Percentiles rank a stretch among this genome's conserved stretches.
phyloP scores from a whole-genome alignment of 2,888 invertebrate species.

The Taenaris catops region DNA sequence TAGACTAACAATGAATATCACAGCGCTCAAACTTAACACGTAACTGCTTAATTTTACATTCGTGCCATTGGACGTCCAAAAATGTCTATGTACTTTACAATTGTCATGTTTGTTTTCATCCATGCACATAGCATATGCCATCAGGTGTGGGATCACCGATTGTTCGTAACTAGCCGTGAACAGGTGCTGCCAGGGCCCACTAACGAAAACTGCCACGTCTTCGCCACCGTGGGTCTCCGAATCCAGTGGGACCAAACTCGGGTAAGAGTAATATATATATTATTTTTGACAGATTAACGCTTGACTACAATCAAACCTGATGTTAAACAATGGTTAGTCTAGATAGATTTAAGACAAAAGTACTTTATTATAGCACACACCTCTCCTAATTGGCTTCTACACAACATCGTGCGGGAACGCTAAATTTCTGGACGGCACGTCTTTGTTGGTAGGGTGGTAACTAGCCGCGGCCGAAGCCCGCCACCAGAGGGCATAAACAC shows the following conservation, averaged over 20 bases:
- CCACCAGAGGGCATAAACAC: too few species aligned
- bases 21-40: constrained; percentile 34
- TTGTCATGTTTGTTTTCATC: constrained; percentile 72
- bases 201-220: constrained; percentile 87
- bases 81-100: constrained; percentile 33
- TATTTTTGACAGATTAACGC: too few species aligned
- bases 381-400: too few species aligned
- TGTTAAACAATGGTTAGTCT: too few species aligned
- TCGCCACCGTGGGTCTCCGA: constrained; percentile 88
- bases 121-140: constrained; percentile 86
- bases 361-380: too few species aligned
- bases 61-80: constrained; percentile 31
- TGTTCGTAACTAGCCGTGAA: constrained; percentile 90
- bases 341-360: too few species aligned
- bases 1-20: constrained; percentile 32
- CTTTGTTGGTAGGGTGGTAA: too few species aligned
- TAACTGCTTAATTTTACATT: constrained; percentile 27
- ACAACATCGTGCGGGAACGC: too few species aligned
- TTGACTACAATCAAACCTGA: too few species aligned
- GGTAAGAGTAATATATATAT: constrained; percentile 78
- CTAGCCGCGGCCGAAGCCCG: too few species aligned
- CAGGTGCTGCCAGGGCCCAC: constrained; percentile 88
- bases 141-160: constrained; percentile 86
- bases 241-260: constrained; percentile 80
- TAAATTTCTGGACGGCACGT: too few species aligned